A percentile compares a stretch with the other conserved stretches of the same genome.
Conservation (phyloP, 2,888 invertebrate species). For the Tyria jacobaeae region DNA sequence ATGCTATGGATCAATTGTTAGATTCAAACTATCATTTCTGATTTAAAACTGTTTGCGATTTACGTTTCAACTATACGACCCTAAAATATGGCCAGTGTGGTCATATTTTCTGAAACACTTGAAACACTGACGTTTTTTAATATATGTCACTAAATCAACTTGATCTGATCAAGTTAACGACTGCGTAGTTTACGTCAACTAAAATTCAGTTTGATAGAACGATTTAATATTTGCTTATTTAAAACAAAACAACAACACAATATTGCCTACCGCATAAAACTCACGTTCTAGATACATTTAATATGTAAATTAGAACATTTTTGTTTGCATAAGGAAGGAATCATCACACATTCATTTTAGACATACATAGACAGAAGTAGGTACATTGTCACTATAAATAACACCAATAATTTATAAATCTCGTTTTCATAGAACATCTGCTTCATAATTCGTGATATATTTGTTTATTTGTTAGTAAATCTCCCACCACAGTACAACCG, state of each 20-base stretch:
- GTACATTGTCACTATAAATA: constrained; percentile 10
- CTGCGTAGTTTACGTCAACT: constrained; percentile 9
- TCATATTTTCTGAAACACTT: no score
- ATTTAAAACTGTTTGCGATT: no score
- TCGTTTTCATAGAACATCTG: constrained; percentile 2
- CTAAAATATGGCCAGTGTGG: no score
- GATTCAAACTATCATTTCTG: no score
- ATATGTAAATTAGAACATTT: constrained; percentile 29
- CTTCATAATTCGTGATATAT: not conserved
- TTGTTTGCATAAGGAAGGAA: constrained; percentile 14
- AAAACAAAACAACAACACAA: constrained; percentile 22
- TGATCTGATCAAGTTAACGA: constrained; percentile 70
- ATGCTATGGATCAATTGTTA: no score
- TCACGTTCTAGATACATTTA: constrained; percentile 9
- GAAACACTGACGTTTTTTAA: no score
- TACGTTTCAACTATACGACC: no score
- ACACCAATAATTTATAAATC: not conserved
- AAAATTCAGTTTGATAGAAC: constrained; percentile 10
- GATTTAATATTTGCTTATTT: constrained; percentile 26
- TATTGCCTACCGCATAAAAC: constrained; percentile 14
- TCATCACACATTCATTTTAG: constrained; percentile 3
- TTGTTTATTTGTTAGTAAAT: not conserved
- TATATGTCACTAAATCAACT: constrained; percentile 69
- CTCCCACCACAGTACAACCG: constrained; percentile 4
- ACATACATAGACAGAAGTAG: not conserved